phyloP scores from a whole-genome alignment of 2,888 invertebrate species.

The Ennomos erosarius region DNA sequence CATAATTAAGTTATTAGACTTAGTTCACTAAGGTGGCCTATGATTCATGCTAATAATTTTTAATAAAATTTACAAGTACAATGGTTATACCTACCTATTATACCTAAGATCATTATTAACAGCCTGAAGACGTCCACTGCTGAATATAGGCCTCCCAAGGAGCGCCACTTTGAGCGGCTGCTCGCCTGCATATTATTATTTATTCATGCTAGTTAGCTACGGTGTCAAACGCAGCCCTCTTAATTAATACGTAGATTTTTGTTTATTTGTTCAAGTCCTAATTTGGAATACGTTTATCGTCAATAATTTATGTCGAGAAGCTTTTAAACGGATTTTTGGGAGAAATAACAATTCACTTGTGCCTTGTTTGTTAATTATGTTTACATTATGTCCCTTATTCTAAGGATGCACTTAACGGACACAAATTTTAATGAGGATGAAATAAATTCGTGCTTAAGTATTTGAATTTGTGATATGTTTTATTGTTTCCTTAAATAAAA shows the following conservation, averaged over 20 bases:
- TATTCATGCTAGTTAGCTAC: conserved; percentile 10
- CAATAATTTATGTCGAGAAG: conserved; percentile 66
- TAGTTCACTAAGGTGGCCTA: no score
- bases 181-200: no score
- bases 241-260: conserved; percentile 58
- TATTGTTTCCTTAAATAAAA: no score
- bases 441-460: conserved; percentile 20
- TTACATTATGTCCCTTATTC: conserved; percentile 44
- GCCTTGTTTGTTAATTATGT: conserved; percentile 51
- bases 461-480: no score
- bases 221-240: conserved; percentile 46
- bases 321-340: conserved; percentile 62
- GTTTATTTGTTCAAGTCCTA: conserved; percentile 56
- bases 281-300: conserved; percentile 57
- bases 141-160: no score
- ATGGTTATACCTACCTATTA: no score
- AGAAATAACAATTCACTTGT: conserved; percentile 63
- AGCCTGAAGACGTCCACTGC: no score
- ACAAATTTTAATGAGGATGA: conserved; percentile 35
- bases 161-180: no score
- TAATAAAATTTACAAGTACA: no score
- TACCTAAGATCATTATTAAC: no score
- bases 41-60: no score
- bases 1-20: no score
- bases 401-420: conserved; percentile 45